These are phyloP conservation scores for Chlorops oryzae DNA, from an alignment of 1,140 invertebrate genomes.

Conservation along the genomic window DNA sequence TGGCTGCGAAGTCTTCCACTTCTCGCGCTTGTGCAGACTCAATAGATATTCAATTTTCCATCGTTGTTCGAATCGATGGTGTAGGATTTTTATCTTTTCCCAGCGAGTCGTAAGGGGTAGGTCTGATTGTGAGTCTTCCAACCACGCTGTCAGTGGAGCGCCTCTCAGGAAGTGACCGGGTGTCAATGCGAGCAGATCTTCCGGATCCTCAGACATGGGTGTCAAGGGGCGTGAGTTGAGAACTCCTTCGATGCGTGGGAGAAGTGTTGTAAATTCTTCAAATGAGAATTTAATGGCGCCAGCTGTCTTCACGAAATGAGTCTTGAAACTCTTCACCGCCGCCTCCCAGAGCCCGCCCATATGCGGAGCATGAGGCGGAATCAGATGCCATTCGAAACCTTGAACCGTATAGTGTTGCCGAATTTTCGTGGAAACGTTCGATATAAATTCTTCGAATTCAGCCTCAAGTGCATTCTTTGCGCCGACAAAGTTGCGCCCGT, in stretches of 20 bases:
- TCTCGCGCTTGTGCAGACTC: no score
- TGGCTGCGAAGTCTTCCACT: no score
- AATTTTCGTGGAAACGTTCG: conserved; percentile 19
- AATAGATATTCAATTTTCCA: no score
- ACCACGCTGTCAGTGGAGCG: no score
- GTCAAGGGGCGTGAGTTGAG: conserved; percentile 36
- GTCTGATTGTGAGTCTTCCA: no score
- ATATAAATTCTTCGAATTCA: no score
- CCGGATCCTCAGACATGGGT: conserved; percentile 23
- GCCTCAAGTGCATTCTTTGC: no score
- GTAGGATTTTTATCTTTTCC: no score
- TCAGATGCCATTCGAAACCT: conserved; percentile 20
- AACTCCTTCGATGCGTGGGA: conserved; percentile 27
- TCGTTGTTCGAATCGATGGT: no score
- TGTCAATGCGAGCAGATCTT: conserved; percentile 28
- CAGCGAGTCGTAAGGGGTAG: no score
- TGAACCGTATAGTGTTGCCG: no score
- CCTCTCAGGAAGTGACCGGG: conserved; percentile 46
- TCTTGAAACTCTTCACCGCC: conserved; percentile 21
- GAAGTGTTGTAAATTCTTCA: conserved; percentile 23
- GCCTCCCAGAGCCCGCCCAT: conserved; percentile 44
- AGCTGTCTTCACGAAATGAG: not conserved
- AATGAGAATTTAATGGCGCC: conserved; percentile 20
- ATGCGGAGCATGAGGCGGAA: conserved; percentile 24
- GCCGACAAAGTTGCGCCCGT: conserved; percentile 41